phyloP scores from a whole-genome alignment of 2,113 vertebrate genomes.

The Dolichallabes microphthalmus region DNA sequence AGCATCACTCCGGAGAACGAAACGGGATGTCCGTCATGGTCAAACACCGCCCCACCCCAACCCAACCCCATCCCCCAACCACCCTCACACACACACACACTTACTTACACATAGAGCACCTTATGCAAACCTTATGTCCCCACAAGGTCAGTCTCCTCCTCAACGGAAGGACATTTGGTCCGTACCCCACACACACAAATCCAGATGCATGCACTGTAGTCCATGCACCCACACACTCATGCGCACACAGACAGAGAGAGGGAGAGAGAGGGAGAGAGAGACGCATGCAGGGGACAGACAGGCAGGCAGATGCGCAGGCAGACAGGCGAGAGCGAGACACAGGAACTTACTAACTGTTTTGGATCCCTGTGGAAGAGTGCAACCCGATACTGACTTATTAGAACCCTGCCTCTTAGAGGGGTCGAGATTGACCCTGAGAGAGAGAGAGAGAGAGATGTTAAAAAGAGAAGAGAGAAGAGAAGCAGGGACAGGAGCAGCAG shows the following conservation, averaged over 20 bases:
- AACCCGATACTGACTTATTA: conserved; percentile 93
- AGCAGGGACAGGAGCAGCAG: conserved; percentile 20
- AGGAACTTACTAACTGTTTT: conserved; percentile 94
- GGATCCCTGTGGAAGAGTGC: conserved; percentile 93
- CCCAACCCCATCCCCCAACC: no score
- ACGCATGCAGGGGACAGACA: conserved; percentile 31
- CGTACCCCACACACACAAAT: neutral
- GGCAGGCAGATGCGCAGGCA: conserved; percentile 52
- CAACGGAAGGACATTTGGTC: neutral
- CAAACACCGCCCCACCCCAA: neutral
- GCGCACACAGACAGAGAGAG: neutral
- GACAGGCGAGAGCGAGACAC: conserved; percentile 65
- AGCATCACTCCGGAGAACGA: neutral
- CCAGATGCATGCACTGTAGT: neutral
- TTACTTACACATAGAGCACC: no score
- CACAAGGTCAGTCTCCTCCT: neutral
- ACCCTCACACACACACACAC: neutral
- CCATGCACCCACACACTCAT: neutral
- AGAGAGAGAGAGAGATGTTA: conserved; percentile 60
- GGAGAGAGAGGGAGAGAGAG: neutral
- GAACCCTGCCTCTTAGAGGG: conserved; percentile 96
- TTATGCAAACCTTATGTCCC: neutral
- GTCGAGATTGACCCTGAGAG: conserved; percentile 93
- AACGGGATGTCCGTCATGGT: neutral
- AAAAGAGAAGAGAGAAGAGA: conserved; percentile 43